A percentile compares a stretch with the other conserved stretches of the same genome.
Evolutionary conservation across 2,797 vertebrate genomes (phyloP).

Genomic region (Eupleurogrammus muticus): DNA sequence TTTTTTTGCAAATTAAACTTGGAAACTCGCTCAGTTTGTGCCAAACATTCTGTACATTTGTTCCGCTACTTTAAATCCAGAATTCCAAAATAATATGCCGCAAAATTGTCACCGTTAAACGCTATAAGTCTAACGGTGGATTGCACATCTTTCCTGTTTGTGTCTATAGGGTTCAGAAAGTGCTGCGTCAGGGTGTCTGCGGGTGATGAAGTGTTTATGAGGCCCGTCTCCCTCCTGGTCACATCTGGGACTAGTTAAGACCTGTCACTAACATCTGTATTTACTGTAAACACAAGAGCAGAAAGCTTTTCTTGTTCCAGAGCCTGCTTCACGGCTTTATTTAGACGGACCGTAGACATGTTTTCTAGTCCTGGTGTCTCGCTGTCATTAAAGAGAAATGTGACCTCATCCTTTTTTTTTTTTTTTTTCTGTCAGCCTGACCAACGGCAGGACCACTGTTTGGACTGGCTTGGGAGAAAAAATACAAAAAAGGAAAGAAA

Average conservation of each 20-base stretch:
- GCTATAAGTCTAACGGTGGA: neutral
- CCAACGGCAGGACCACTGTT: slow-evolving; percentile 32
- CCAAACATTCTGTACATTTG: neutral
- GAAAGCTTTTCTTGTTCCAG: slow-evolving; percentile 23
- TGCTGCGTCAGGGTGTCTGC: slow-evolving; percentile 52
- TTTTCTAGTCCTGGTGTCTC: slow-evolving; percentile 30
- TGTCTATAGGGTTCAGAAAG: slow-evolving; percentile 23
- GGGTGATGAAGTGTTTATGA: slow-evolving; percentile 47
- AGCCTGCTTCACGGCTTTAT: slow-evolving; percentile 25
- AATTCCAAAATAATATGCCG: slow-evolving; percentile 4
- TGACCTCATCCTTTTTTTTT: slow-evolving; percentile 56
- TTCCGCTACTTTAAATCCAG: neutral
- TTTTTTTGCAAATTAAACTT: neutral
- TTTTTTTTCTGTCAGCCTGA: slow-evolving; percentile 46
- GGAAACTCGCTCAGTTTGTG: neutral
- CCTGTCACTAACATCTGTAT: slow-evolving; percentile 61
- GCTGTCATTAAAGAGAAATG: slow-evolving; percentile 57
- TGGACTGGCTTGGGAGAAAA: neutral
- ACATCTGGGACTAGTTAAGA: slow-evolving; percentile 72
- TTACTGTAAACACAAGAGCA: slow-evolving; percentile 49
- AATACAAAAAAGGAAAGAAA: slow-evolving; percentile 2
- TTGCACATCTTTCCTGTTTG: slow-evolving; percentile 4
- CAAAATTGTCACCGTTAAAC: neutral
- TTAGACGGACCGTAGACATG: slow-evolving; percentile 27
- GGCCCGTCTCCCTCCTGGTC: slow-evolving; percentile 44